A percentile compares a stretch with the other conserved stretches of the same genome.
Evolutionary conservation across 2,113 vertebrate genomes (phyloP).

Genomic region (Tricholaema leucomelas): DNA sequence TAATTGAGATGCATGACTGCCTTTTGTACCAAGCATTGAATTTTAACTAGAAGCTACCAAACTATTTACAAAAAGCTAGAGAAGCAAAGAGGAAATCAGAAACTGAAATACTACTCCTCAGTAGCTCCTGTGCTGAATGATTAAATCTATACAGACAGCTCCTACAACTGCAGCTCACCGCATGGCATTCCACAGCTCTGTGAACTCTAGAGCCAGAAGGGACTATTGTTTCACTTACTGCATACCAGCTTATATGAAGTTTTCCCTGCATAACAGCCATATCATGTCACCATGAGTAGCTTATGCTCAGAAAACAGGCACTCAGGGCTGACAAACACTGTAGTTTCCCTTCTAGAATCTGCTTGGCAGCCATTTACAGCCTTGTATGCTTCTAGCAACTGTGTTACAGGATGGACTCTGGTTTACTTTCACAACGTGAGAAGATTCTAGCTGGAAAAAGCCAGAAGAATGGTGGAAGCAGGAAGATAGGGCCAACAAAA

Average conservation of each 20-base stretch:
- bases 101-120: neutral
- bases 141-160: neutral
- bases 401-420: neutral
- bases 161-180: neutral
- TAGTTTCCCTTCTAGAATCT: neutral
- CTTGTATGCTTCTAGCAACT: neutral
- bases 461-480: neutral
- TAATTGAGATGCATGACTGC: neutral
- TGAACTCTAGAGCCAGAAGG: neutral
- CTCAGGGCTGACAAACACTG: neutral
- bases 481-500: neutral
- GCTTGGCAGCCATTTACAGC: neutral
- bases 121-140: neutral
- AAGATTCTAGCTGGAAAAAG: neutral
- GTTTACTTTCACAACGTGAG: neutral
- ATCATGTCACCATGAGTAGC: neutral
- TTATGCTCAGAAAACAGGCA: neutral
- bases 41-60: constrained; percentile 8
- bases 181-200: neutral
- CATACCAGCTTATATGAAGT: neutral
- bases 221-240: neutral
- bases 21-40: neutral
- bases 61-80: neutral
- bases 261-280: neutral
- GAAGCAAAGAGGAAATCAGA: neutral